Percentiles rank a stretch among this genome's conserved stretches.
Evolutionary conservation across 2,888 invertebrate species (phyloP).

Genomic region (Lycaena phlaeas): DNA sequence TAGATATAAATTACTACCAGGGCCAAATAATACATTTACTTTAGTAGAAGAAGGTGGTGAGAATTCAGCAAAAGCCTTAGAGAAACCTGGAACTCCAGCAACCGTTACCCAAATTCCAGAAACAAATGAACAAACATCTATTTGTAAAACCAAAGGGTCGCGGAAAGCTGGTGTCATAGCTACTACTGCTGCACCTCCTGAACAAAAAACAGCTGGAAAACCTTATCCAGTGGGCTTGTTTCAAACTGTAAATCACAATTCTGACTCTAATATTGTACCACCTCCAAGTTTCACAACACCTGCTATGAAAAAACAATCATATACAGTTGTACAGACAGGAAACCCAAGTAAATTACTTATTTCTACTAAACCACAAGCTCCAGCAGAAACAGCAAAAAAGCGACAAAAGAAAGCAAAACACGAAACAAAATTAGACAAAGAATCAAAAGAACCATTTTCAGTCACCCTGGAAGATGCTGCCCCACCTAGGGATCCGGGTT

Average conservation of each 20-base stretch:
- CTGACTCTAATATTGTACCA: constrained; percentile 20
- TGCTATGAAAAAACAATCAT: constrained; percentile 58
- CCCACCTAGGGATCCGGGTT: constrained; percentile 38
- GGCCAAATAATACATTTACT: constrained; percentile 55
- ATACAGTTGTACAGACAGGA: constrained; percentile 56
- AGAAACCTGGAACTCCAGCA: constrained; percentile 7
- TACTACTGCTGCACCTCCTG: constrained; percentile 2
- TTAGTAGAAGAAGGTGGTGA: constrained; percentile 38
- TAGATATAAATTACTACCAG: constrained; percentile 51
- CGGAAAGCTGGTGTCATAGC: constrained; percentile 5
- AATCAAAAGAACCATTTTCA: constrained; percentile 30
- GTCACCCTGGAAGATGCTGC: constrained; percentile 38
- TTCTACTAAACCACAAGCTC: constrained; percentile 47
- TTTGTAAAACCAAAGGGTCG: constrained; percentile 6
- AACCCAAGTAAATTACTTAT: constrained; percentile 60
- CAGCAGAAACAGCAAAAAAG: constrained; percentile 36
- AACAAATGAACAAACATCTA: neutral
- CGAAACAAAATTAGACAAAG: constrained; percentile 17
- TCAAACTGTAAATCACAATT: constrained; percentile 37
- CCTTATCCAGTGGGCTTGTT: constrained; percentile 63
- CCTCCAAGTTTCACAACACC: constrained; percentile 38
- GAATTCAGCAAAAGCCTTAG: neutral
- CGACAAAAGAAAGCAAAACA: constrained; percentile 31
- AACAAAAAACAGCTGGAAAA: constrained; percentile 19
- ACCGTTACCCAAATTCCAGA: neutral